Evolutionary conservation across 2,797 vertebrate species (phyloP).

Genomic region (Falco peregrinus): DNA sequence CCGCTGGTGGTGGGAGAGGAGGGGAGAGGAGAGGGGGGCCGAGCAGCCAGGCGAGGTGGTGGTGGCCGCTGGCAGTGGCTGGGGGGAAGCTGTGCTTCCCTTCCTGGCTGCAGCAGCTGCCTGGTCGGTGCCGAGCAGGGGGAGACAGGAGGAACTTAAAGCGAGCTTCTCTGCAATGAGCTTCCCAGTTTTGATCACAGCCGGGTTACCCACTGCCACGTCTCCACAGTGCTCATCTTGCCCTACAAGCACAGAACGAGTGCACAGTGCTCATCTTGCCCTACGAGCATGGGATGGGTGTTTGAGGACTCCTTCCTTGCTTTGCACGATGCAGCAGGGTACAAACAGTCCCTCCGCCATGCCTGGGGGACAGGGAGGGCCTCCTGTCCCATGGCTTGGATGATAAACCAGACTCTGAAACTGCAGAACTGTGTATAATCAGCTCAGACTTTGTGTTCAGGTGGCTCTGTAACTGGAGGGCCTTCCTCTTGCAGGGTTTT

Average conservation of each 20-base stretch:
- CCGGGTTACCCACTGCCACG: accelerated
- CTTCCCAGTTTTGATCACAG: neutral
- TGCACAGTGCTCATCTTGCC: neutral
- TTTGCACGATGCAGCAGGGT: neutral
- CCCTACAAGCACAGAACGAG: accelerated
- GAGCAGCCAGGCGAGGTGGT: neutral
- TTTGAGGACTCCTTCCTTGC: neutral
- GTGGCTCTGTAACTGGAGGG: neutral
- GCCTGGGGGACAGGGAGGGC: neutral
- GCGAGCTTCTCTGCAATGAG: neutral
- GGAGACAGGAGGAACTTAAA: neutral
- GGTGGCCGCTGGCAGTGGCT: neutral
- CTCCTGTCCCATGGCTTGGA: neutral
- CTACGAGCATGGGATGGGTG: accelerated
- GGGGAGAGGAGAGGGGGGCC: neutral
- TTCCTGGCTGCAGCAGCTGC: neutral
- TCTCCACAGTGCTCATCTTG: neutral
- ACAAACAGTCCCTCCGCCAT: neutral
- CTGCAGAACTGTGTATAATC: neutral
- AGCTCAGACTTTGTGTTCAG: neutral
- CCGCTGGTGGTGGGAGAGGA: accelerated
- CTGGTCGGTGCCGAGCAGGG: accelerated
- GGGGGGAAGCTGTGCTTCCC: neutral
- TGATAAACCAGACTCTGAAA: neutral
- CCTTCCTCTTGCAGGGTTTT: neutral